Conservation (phyloP, 2,113 vertebrate species). For the Atractosteus spatula region DNA sequence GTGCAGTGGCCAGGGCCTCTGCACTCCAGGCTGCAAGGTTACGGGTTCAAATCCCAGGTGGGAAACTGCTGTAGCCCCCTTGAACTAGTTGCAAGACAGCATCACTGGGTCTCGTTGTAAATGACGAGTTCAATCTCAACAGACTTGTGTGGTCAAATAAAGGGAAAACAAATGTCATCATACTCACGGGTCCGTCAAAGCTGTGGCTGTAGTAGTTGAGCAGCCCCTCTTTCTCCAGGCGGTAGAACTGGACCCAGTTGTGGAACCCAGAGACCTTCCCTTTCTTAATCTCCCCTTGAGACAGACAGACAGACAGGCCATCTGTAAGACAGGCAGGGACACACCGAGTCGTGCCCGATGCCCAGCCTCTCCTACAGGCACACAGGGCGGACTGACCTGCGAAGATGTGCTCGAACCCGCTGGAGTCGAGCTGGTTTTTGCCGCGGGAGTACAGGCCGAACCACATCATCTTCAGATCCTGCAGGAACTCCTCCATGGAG, state of each 20-base stretch:
- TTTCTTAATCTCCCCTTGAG: conserved; percentile 83
- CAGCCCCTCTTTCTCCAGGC: conserved; percentile 73
- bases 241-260: conserved; percentile 94
- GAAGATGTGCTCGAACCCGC: conserved; percentile 94
- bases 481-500: conserved; percentile 71
- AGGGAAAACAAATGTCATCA: not conserved
- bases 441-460: conserved; percentile 87
- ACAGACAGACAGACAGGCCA: conserved; percentile 9
- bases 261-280: conserved; percentile 92
- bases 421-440: conserved; percentile 69
- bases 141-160: too few species aligned
- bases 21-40: not conserved
- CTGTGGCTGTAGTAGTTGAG: conserved; percentile 90
- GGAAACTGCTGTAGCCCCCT: too few species aligned
- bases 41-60: too few species aligned
- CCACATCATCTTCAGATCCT: conserved; percentile 90
- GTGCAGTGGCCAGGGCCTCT: too few species aligned
- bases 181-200: conserved; percentile 83
- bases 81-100: too few species aligned
- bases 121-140: too few species aligned
- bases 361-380: not conserved
- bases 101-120: too few species aligned
- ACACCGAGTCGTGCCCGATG: not conserved
- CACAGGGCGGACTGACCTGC: conserved; percentile 60
- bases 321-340: conserved; percentile 8